Conservation (phyloP, 1,140 invertebrate species). For the Pseudoatta argentina region DNA sequence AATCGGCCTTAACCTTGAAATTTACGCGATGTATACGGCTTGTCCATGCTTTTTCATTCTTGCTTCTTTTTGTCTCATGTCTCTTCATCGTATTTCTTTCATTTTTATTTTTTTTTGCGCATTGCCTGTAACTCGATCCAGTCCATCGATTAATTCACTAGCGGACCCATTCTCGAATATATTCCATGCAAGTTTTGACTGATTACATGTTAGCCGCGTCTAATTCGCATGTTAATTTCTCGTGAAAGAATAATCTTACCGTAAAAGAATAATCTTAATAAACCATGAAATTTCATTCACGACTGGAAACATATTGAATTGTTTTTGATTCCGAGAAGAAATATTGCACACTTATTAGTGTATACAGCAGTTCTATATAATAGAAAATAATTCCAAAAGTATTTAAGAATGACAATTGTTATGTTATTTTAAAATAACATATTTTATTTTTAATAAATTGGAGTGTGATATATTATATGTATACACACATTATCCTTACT, state of each 20-base stretch:
- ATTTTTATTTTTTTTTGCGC: slow-evolving; percentile 5
- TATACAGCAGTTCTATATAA: background rate
- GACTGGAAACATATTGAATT: background rate
- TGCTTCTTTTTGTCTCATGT: slow-evolving; percentile 4
- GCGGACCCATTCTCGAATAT: slow-evolving; percentile 6
- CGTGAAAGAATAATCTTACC: background rate
- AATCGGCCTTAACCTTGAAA: slow-evolving; percentile 57
- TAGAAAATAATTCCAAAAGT: background rate
- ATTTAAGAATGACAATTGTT: background rate
- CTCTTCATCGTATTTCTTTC: slow-evolving; percentile 29
- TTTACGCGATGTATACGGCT: slow-evolving; percentile 30
- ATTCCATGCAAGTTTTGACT: slow-evolving; percentile 36
- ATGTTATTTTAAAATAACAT: background rate
- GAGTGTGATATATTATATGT: background rate
- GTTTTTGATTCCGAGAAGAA: background rate
- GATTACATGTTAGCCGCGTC: slow-evolving; percentile 26
- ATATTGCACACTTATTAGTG: background rate
- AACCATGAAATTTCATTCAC: slow-evolving; percentile 30
- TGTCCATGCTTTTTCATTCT: slow-evolving; percentile 22
- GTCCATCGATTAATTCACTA: slow-evolving; percentile 27
- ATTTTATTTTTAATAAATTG: background rate
- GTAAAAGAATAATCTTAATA: background rate
- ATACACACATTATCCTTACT: background rate
- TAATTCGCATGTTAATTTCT: slow-evolving; percentile 29
- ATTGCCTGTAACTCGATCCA: slow-evolving; percentile 10